Percentiles rank a stretch among this genome's conserved stretches.
Evolutionary conservation across 2,113 vertebrate species (phyloP).

Genomic region (Clarias batrachus): DNA sequence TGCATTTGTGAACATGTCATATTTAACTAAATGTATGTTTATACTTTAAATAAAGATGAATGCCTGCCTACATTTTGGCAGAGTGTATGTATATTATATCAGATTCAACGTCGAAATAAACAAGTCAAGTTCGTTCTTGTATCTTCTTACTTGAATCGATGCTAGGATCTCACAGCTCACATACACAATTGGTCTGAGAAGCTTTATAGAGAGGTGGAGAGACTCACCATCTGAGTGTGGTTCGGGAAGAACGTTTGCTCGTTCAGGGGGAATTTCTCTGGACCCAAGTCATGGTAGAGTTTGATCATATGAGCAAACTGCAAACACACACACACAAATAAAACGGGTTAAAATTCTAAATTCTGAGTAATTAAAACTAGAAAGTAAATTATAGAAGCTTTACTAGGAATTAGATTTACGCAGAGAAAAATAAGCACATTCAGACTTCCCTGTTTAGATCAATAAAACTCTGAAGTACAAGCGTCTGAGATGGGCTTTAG

Average conservation of each 20-base stretch:
- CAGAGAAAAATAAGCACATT: neutral
- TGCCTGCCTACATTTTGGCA: neutral
- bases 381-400: neutral
- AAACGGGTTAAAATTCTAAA: neutral
- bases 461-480: neutral
- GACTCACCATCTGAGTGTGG: slow-evolving; percentile 96
- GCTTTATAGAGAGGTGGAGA: neutral
- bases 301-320: slow-evolving; percentile 98
- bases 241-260: slow-evolving; percentile 93
- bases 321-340: neutral
- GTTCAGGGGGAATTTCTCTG: slow-evolving; percentile 94
- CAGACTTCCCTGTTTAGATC: neutral
- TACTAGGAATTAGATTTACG: neutral
- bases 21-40: slow-evolving; percentile 44
- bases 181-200: neutral
- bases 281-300: slow-evolving; percentile 86
- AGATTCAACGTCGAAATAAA: slow-evolving; percentile 38
- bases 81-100: slow-evolving; percentile 35
- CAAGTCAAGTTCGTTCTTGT: slow-evolving; percentile 29
- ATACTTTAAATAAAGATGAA: slow-evolving; percentile 14
- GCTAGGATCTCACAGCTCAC: neutral
- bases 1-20: slow-evolving; percentile 41
- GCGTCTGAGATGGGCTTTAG: neutral
- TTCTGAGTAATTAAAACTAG: neutral
- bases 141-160: slow-evolving; percentile 12